A percentile compares a stretch with the other conserved stretches of the same genome.
phyloP scores from a whole-genome alignment of 30 jellyfish, hydroid and myxozoan species.

The Pseudorhiza aurosa region DNA sequence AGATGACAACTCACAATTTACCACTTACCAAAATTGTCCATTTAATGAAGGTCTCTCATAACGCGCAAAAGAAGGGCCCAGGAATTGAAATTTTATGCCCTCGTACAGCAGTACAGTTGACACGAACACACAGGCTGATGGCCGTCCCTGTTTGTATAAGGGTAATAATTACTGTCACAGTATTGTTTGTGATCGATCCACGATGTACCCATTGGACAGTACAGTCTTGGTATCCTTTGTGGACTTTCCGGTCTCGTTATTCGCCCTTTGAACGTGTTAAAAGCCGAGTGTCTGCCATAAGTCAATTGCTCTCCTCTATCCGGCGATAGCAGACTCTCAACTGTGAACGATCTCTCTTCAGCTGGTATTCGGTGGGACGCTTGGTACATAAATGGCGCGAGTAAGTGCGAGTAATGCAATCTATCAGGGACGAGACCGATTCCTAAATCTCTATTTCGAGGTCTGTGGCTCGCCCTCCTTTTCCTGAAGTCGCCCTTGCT shows the following conservation, averaged over 20 bases:
- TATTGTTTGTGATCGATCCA: conserved; percentile 70
- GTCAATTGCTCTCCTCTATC: conserved; percentile 58
- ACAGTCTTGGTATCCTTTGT: conserved; percentile 54
- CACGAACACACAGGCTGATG: conserved; percentile 74
- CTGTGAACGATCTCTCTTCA: conserved; percentile 68
- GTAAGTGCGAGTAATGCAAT: conserved; percentile 67
- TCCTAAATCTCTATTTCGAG: conserved; percentile 88
- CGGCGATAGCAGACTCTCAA: conserved; percentile 82
- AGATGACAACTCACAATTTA: neutral
- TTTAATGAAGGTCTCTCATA: neutral
- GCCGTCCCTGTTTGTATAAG: conserved; percentile 27
- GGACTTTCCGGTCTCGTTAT: conserved; percentile 25
- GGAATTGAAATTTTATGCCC: conserved; percentile 23
- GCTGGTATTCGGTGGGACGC: conserved; percentile 40
- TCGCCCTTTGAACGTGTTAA: conserved; percentile 59
- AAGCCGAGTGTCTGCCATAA: conserved; percentile 43
- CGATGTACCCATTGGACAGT: conserved; percentile 38
- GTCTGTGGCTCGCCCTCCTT: conserved; percentile 94
- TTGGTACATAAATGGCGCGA: conserved; percentile 59
- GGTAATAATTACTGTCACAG: conserved; percentile 25
- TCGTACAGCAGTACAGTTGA: conserved; percentile 66
- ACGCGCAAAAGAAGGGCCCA: neutral
- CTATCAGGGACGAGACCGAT: conserved; percentile 76
- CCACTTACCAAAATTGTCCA: conserved; percentile 5
- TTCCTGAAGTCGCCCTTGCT: conserved; percentile 97